phyloP scores from a whole-genome alignment of 2,113 vertebrate genomes.

The Eulemur macaco region DNA sequence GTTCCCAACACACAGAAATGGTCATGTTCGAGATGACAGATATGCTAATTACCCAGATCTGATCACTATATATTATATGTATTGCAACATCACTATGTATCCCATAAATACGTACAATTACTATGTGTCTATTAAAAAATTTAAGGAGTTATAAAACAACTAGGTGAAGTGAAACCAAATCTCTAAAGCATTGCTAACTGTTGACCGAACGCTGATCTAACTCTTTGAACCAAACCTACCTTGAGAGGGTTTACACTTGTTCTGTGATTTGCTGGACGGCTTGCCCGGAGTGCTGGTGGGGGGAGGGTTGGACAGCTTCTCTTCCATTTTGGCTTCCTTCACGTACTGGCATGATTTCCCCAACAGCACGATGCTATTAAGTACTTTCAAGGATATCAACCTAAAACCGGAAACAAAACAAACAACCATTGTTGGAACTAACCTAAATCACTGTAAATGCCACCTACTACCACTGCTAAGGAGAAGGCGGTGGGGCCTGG shows the following conservation, averaged over 20 bases:
- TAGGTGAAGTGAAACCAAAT: not conserved
- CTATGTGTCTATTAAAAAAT: no score
- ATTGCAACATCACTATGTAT: no score
- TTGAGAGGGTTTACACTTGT: conserved; percentile 84
- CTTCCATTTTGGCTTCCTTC: conserved; percentile 97
- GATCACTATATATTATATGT: no score
- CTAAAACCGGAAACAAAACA: conserved; percentile 80
- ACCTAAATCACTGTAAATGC: fast-evolving
- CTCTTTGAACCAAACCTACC: conserved; percentile 79
- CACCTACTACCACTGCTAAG: fast-evolving
- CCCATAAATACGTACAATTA: no score
- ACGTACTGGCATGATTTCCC: conserved; percentile 97
- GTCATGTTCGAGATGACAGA: no score
- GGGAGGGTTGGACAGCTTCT: conserved; percentile 90
- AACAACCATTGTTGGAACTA: not conserved
- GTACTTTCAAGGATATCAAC: conserved; percentile 94
- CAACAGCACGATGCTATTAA: conserved; percentile 97
- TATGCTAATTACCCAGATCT: no score
- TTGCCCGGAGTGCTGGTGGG: conserved; percentile 81
- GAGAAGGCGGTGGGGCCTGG: fast-evolving
- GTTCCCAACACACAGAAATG: no score
- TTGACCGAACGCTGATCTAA: not conserved
- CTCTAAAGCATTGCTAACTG: not conserved
- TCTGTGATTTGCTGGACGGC: conserved; percentile 82
- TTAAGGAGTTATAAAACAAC: no score